Conservation (phyloP, 2,113 vertebrate genomes). For the Eolophus roseicapilla region DNA sequence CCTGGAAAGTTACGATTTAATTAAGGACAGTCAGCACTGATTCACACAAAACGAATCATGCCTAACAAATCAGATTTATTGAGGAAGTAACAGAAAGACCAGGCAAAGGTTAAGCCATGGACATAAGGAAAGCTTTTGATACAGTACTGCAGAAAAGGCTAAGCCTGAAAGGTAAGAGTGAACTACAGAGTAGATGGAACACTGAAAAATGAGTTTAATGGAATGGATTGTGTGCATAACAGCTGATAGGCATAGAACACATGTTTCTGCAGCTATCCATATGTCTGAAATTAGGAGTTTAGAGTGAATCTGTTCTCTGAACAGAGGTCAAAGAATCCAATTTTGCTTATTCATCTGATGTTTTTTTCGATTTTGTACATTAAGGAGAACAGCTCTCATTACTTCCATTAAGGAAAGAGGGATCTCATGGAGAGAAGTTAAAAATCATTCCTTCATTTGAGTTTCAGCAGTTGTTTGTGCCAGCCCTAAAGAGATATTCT, state of each 20-base stretch:
- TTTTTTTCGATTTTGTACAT: not conserved
- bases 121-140: conserved; percentile 66
- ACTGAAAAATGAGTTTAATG: not conserved
- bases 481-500: not conserved
- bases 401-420: not conserved
- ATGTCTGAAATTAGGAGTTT: not conserved
- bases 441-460: not conserved
- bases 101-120: conserved; percentile 47
- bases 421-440: not conserved
- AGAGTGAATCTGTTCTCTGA: not conserved
- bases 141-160: conserved; percentile 19
- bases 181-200: not conserved
- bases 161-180: not conserved
- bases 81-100: conserved; percentile 65
- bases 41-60: conserved; percentile 54
- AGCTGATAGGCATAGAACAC: not conserved
- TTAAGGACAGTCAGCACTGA: conserved; percentile 59
- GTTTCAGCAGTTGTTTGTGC: not conserved
- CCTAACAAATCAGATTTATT: conserved; percentile 72
- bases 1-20: conserved; percentile 67
- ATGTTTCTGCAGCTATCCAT: not conserved
- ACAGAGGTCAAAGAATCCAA: not conserved
- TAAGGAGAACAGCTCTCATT: not conserved
- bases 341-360: not conserved
- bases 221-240: not conserved